Evolutionary conservation across 2,113 vertebrate species (phyloP).

Genomic region (Nibea coibor): DNA sequence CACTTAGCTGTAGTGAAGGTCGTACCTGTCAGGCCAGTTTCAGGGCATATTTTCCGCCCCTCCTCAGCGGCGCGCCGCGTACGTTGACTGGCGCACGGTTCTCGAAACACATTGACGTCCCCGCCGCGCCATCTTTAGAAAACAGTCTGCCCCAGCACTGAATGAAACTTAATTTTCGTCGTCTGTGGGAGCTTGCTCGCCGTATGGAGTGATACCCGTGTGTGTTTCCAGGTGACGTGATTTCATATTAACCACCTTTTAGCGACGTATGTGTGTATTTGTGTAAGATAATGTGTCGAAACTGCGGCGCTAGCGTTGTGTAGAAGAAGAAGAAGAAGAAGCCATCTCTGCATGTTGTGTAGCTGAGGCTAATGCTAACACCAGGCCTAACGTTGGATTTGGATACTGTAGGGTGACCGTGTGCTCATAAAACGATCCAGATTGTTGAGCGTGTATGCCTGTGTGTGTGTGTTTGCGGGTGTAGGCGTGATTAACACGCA

Average conservation of each 20-base stretch:
- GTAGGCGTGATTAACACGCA: background rate
- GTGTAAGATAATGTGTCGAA: background rate
- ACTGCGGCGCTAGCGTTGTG: background rate
- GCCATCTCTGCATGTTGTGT: background rate
- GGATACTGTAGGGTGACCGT: background rate
- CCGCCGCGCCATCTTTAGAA: constrained; percentile 86
- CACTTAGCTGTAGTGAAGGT: background rate
- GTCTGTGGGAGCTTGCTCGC: constrained; percentile 22
- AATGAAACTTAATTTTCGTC: constrained; percentile 60
- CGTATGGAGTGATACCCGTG: constrained; percentile 33
- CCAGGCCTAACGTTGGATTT: constrained; percentile 35
- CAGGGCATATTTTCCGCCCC: background rate
- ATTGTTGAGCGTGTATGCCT: too few species aligned
- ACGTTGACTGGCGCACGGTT: constrained; percentile 12
- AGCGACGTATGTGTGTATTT: background rate
- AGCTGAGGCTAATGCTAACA: constrained; percentile 63
- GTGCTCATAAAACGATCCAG: background rate
- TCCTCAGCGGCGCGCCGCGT: accelerated
- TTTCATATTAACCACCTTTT: accelerated
- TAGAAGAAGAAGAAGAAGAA: background rate
- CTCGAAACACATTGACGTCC: constrained; percentile 69
- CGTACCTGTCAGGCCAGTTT: background rate
- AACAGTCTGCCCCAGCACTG: constrained; percentile 61
- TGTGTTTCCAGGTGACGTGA: constrained; percentile 29
- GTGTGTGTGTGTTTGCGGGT: too few species aligned